Base-by-base conservation (phyloP, 2,888 invertebrate species). In the Tupiocoris notatus region DNA sequence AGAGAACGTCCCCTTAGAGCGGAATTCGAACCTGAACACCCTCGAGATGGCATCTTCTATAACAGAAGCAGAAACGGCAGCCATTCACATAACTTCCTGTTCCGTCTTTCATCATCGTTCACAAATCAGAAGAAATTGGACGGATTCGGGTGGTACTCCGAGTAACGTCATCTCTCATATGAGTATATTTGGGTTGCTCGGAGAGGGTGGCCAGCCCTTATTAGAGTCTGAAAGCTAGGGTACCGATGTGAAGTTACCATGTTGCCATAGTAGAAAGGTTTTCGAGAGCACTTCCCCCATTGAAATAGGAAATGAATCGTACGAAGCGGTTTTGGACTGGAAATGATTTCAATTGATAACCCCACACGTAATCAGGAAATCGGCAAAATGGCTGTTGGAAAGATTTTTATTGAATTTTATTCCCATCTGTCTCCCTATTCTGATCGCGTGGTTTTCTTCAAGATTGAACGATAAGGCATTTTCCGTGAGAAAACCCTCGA, bases 241-340 rank as follows among this genome's bases (percentile, higher is more conserved):
- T 12, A 39, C 39, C 39, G 12, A 7, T 7, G 39, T 7, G 12
- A 39, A 39, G 12, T 39, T 39, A 39, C 39, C 3, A 39, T 39
- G 39, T 39, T 39, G 39, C 39, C 39, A n/a, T n/a, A n/a, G 39
- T 3, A 7, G 39, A 12, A 39, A 39, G 12, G 6, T 12, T 12
- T 39, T 39, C 39, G 39, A 39, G 12, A 39, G 3, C 18, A 6
- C 59, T 59, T 59, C 59, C 18, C 59, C 59, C 59, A 59, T 59
- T n/a, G n/a, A 23, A 64, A 25, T 64, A 64, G 64, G 64, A 64
- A 64, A 64, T 64, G 64, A 64, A 64, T 1, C 64, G 64, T 64
- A 25, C 12, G 24, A 25, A 61, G 61, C 18, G 61, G 61, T 64
- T 64, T 64, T 17, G 21, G 23, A 23, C 64, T 23, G 24, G 64